These are phyloP conservation scores for Rhyacichthys aspro DNA, from an alignment of 2,797 vertebrate species.

Conservation along the genomic window DNA sequence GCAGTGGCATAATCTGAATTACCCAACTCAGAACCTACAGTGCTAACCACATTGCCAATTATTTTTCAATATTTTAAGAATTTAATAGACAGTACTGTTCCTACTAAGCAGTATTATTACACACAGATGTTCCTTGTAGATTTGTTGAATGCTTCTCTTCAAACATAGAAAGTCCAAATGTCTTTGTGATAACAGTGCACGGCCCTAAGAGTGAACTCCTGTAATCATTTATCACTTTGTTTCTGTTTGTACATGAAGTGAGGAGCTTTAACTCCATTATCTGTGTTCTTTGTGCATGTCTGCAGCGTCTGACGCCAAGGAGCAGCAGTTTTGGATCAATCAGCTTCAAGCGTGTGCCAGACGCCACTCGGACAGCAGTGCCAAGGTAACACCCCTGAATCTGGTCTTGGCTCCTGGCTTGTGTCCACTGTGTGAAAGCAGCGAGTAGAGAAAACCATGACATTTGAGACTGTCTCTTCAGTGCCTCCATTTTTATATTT, in stretches of 20 bases:
- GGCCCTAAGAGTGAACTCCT: slow-evolving; percentile 23
- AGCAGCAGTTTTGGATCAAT: slow-evolving; percentile 95
- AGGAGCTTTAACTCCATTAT: slow-evolving; percentile 2
- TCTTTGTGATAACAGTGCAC: slow-evolving; percentile 8
- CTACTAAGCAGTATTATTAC: too few relatives aligned
- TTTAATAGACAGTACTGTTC: too few relatives aligned
- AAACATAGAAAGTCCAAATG: not conserved
- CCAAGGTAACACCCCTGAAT: slow-evolving; percentile 82
- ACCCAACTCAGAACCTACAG: too few relatives aligned
- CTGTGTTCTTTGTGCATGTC: slow-evolving; percentile 32
- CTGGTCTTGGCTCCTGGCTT: slow-evolving; percentile 9
- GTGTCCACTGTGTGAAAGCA: slow-evolving; percentile 16
- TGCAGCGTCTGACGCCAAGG: slow-evolving; percentile 89
- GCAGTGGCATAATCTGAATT: too few relatives aligned
- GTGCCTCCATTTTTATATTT: slow-evolving; percentile 27
- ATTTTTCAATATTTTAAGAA: too few relatives aligned
- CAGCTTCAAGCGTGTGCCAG: slow-evolving; percentile 94
- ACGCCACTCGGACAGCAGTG: slow-evolving; percentile 89
- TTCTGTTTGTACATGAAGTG: slow-evolving; percentile 1
- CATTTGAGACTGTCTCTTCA: slow-evolving; percentile 12
- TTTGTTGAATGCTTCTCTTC: too few relatives aligned
- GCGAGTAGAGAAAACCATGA: slow-evolving; percentile 25
- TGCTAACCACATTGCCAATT: too few relatives aligned
- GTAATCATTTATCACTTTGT: not conserved
- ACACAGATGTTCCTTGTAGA: too few relatives aligned